Base-by-base conservation (phyloP, 2,888 invertebrate species). In the Synergus itoensis region DNA sequence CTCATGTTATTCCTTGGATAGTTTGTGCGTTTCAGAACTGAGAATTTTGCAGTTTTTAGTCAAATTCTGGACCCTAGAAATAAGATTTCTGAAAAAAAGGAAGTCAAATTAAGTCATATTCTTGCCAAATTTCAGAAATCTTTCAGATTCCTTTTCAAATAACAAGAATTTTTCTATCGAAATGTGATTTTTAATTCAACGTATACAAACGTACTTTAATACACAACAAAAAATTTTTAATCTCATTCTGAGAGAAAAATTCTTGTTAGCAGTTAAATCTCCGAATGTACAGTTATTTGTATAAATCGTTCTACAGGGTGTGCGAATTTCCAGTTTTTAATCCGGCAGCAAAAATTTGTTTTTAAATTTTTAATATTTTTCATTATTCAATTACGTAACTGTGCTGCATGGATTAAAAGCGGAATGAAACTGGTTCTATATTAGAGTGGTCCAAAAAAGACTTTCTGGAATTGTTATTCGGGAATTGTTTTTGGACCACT, bases 231-330 rank as follows among this genome's bases (percentile, higher is more conserved):
- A 28, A 28, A 28, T 28, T 2, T 28, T 28, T 28, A 28, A 60
- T n/a, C 36, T 7, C 36, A 36, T 36, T 36, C 36, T 7, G 36
- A 36, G 36, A 36, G 7, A 7, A 36, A 36, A 60, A 60, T 21
- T 11, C 36, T 14, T 64, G 36, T 40, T 64, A 64, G n/a, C 36
- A 64, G 41, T 36, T 36, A 65, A 43, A 73, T 36, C 36, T 53
- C 14, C 36, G 4, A 48, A 48, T 73, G 36, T 57, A 53, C 48
- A 73, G 73, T 73, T 53, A 18, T 53, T 40, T 73, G n/a, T 73
- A 53, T 28, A 53, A 73, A 73, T 36, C 53, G 73, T 73, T 73
- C 73, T 73, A 73, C 73, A 73, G 73, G 73, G 73, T 73, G 73
- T 53, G 53, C 36, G 36, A 73, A 73, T 73, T 73, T 36, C 5